Evolutionary conservation across 2,888 invertebrate species (phyloP), one percentile per base, ranked within the genome.

Genomic region (Spisula subtruncata): DNA sequence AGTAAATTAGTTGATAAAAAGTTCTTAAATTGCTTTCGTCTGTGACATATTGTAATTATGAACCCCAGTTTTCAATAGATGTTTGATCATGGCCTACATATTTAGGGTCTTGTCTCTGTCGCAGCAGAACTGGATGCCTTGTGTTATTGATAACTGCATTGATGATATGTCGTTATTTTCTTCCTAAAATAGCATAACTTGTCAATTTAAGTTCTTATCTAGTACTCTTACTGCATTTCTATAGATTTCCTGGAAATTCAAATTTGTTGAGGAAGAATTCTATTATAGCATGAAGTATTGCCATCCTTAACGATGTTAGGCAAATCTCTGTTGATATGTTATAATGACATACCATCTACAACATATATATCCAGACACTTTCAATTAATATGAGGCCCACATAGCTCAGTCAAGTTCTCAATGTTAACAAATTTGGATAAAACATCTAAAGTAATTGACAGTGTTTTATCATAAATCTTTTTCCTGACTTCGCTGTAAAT

Each of bases 371-470:
- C 60, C n/a, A 25, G 60, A 25, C 60, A 25, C 25, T 2, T 25
- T 25, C 25, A 66, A 66, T 66, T 66, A 66, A 25, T 66, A 66
- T n/a, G 25, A 0, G n/a, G 0, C n/a, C 12, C 60, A 20, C 60
- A n/a, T n/a, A 60, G n/a, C n/a, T 18, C 20, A 60, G 60, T 8
- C 20, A 66, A 10, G 25, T 0, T 66, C 60, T 66, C 60, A 12
- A 25, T 66, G 25, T 66, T n/a, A 66, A 66, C 60, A 66, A 25
- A n/a, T 66, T 66, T 25, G 60, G 60, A 66, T 66, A 25, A 66
- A 66, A 66, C 25, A 66, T 66, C 60, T n/a, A 5, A n/a, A 66
- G 8, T 25, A 12, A 66, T 66, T 66, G 60, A 66, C 60, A 25
- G 60, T 25, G 60, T 25, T 25, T 25, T 12, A 66, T 25, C n/a